Conservation (phyloP, 2,888 invertebrate species). For the Hydroisotoma schaefferi region DNA sequence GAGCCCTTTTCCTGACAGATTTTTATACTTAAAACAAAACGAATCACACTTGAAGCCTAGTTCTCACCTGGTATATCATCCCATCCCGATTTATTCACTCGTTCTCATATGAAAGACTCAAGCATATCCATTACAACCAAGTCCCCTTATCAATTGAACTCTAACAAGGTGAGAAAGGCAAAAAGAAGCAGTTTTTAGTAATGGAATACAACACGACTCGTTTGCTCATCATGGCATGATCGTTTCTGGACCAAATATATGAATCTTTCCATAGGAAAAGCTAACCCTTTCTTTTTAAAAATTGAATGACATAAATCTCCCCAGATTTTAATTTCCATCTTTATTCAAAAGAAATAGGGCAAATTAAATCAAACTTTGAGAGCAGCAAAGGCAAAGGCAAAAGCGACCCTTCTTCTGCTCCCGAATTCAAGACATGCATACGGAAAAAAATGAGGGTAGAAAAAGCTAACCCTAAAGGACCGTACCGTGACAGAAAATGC, state of each 20-base stretch:
- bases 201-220: too few species aligned
- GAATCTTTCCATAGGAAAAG: too few species aligned
- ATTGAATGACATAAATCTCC: constrained; percentile 6
- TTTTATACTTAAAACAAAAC: constrained; percentile 15
- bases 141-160: background rate
- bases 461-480: too few species aligned
- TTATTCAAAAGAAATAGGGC: too few species aligned
- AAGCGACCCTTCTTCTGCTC: too few species aligned
- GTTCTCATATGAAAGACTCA: background rate
- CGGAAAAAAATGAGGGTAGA: background rate
- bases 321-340: constrained; percentile 3
- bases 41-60: background rate
- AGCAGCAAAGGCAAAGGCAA: too few species aligned
- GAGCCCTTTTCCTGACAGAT: constrained; percentile 8
- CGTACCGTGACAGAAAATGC: too few species aligned
- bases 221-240: too few species aligned
- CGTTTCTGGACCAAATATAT: too few species aligned
- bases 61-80: constrained; percentile 5
- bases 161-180: background rate
- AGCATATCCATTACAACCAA: background rate
- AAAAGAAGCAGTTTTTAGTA: too few species aligned
- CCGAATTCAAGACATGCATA: background rate
- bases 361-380: too few species aligned
- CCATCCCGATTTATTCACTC: background rate
- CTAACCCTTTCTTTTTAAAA: background rate